Percentiles rank a stretch among this genome's conserved stretches.
phyloP scores from a whole-genome alignment of 2,888 invertebrate genomes.

The Morpho helenor region DNA sequence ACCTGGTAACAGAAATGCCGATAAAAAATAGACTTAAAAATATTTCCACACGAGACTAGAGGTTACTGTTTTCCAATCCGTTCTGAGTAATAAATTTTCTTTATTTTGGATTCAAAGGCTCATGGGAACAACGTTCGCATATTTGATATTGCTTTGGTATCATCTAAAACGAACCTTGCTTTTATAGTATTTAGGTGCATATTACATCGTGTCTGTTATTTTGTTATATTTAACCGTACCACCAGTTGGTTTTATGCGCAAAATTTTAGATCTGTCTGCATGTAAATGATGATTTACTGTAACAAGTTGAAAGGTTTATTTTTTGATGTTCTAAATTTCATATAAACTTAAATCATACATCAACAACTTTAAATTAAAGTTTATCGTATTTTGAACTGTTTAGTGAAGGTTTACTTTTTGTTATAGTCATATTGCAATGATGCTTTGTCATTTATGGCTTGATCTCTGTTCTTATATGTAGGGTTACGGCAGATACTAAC shows the following conservation, averaged over 20 bases:
- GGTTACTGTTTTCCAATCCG: conserved; percentile 32
- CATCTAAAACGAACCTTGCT: conserved; percentile 1
- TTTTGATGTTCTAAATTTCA: conserved; percentile 1
- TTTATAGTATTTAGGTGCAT: neutral
- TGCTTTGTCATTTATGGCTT: too few species aligned
- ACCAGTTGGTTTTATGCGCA: conserved; percentile 10
- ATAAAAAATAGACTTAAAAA: conserved; percentile 6
- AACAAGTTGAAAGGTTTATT: conserved; percentile 6
- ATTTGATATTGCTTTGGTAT: conserved; percentile 2
- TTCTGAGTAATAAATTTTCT: conserved; percentile 30
- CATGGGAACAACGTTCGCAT: conserved; percentile 17
- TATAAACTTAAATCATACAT: too few species aligned
- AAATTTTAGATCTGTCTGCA: conserved; percentile 14
- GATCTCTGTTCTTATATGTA: too few species aligned
- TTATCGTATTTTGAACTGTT: too few species aligned
- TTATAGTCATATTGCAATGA: too few species aligned
- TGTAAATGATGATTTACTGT: conserved; percentile 10
- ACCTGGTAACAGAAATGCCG: neutral
- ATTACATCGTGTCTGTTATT: conserved; percentile 2
- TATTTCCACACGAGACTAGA: conserved; percentile 16
- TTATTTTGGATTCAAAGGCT: conserved; percentile 31
- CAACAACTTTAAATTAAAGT: too few species aligned
- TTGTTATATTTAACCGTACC: conserved; percentile 5
- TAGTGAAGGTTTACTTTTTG: too few species aligned
- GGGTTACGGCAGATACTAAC: too few species aligned